Base-by-base conservation (phyloP, 2,888 invertebrate species). In the Monoplex corrugatus region DNA sequence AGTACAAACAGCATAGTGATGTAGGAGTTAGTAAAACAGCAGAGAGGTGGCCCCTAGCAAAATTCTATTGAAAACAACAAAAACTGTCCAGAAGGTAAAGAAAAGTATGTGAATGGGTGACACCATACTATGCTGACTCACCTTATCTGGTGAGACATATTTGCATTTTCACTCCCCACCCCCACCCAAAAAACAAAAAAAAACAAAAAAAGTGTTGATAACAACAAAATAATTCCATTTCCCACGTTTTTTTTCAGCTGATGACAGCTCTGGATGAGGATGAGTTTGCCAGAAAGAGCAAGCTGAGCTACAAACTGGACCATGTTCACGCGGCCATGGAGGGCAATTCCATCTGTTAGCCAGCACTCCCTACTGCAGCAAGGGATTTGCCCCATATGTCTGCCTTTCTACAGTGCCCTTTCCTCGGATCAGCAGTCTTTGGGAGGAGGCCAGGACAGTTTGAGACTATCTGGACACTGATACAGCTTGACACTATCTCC, bases 241-340 rank as follows among this genome's bases (percentile, higher is more conserved):
- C n/a, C n/a, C 8, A 2, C 23, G 63, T n/a, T 32, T 44, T 35
- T 38, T 92, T 92, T 32, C 98, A 99, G 97, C 97, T 99, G 94
- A 98, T 98, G 96, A 98, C 98, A 95, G 99, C 99, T 89, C 97
- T 99, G 95, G 98, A 99, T 96, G 99, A 99, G 96, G 99, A 99
- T 96, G 99, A 99, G 97, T 99, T 99, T 97, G 99, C 99, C 93
- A 98, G 98, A 96, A 99, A 98, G 96, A 98, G 99, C 97, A 97
- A 98, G 96, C 97, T 99, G 96, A 98, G 98, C 93, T 98, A 98
- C 97, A 99, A 99, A 96, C 97, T 99, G 96, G 98, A 99, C 96
- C 99, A 99, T 97, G 99, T 99, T 95, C 98, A 98, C 97, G 98
- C 98, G 96, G 98, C 98, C 96, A 99, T 99, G 98, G 95, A 95